Evolutionary conservation across 2,888 invertebrate species (phyloP).

Genomic region (Hypomecis punctinalis): DNA sequence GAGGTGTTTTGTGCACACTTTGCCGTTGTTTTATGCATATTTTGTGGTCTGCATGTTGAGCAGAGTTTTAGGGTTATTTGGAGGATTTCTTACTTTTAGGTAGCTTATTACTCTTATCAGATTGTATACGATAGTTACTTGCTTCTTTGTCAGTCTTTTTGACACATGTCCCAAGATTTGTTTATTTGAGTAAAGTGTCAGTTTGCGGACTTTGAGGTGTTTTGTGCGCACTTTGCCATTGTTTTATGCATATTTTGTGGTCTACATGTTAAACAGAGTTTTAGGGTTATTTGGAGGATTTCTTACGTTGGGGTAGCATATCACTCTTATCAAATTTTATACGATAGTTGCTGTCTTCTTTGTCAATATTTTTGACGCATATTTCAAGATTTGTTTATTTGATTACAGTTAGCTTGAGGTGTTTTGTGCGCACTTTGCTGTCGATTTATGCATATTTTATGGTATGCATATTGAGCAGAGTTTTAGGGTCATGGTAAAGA

Average conservation of each 20-base stretch:
- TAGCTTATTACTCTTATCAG: no score
- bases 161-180: conserved; percentile 29
- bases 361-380: neutral
- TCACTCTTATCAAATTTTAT: no score
- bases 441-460: conserved; percentile 21
- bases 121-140: no score
- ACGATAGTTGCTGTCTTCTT: no score
- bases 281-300: neutral
- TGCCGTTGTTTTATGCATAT: conserved; percentile 22
- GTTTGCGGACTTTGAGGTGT: conserved; percentile 28
- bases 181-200: conserved; percentile 31
- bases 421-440: conserved; percentile 19
- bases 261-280: conserved; percentile 2
- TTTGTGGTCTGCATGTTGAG: conserved; percentile 12
- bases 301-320: no score
- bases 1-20: conserved; percentile 25
- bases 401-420: conserved; percentile 29
- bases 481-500: no score
- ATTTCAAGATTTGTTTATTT: conserved; percentile 35
- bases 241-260: conserved; percentile 23
- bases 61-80: neutral
- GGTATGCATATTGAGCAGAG: conserved; percentile 3
- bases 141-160: no score
- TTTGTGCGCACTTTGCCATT: conserved; percentile 19
- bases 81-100: neutral